Evolutionary conservation across 2,888 invertebrate genomes (phyloP).

Genomic region (Drosophila neotestacea): DNA sequence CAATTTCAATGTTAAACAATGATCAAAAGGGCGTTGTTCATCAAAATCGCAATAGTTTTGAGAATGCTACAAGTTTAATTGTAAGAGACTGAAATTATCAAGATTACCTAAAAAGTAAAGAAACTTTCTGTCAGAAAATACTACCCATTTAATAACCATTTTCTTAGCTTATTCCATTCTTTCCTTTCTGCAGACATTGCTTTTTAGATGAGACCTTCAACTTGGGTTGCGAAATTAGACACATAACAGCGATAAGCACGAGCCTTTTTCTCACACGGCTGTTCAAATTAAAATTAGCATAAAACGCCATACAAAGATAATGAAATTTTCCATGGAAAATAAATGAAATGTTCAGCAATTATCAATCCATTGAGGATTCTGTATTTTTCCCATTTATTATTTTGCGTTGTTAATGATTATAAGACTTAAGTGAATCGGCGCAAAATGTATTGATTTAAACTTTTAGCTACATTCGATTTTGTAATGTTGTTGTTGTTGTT

Average conservation of each 20-base stretch:
- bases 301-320: slow-evolving; percentile 46
- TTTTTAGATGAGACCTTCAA: slow-evolving; percentile 10
- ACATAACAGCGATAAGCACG: slow-evolving; percentile 55
- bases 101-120: too few species aligned
- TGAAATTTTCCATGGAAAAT: slow-evolving; percentile 79
- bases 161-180: not conserved
- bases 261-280: slow-evolving; percentile 69
- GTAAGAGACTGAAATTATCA: too few species aligned
- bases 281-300: slow-evolving; percentile 77
- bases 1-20: too few species aligned
- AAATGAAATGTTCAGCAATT: slow-evolving; percentile 27
- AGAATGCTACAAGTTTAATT: too few species aligned
- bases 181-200: not conserved
- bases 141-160: not conserved
- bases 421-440: slow-evolving; percentile 52
- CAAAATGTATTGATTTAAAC: slow-evolving; percentile 75
- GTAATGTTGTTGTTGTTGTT: slow-evolving; percentile 15
- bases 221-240: slow-evolving; percentile 56
- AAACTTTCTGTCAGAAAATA: not conserved
- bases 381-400: slow-evolving; percentile 40
- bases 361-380: slow-evolving; percentile 24
- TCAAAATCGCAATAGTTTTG: too few species aligned
- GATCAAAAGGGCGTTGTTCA: too few species aligned
- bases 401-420: slow-evolving; percentile 27
- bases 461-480: slow-evolving; percentile 64